A percentile compares a stretch with the other conserved stretches of the same genome.
These are phyloP conservation scores for Luperina nickerlii DNA, from an alignment of 2,888 invertebrate genomes.

Conservation along the genomic window DNA sequence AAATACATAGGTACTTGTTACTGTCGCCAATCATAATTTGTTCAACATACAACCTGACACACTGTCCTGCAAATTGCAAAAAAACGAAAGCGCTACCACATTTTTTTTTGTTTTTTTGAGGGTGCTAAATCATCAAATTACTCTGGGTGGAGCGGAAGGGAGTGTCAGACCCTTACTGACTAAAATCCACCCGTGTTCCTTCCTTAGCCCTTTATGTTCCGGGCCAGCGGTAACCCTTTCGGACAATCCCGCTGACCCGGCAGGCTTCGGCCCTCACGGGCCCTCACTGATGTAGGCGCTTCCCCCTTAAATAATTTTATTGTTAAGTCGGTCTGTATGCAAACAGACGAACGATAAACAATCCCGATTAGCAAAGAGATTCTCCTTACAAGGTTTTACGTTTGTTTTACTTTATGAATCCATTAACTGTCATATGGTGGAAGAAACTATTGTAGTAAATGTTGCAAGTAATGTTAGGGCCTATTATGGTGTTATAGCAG, in stretches of 20 bases:
- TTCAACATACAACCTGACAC: too few relatives aligned
- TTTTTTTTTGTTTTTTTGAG: too few relatives aligned
- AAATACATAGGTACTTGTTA: neutral
- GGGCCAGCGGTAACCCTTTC: too few relatives aligned
- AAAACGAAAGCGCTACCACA: neutral
- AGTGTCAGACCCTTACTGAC: too few relatives aligned
- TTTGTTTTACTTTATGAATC: constrained; percentile 74
- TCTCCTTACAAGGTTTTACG: constrained; percentile 69
- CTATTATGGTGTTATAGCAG: constrained; percentile 33
- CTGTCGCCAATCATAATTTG: too few relatives aligned
- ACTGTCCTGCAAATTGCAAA: neutral
- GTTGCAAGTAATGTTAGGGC: constrained; percentile 31
- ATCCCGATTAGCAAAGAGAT: constrained; percentile 59
- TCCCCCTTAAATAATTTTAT: constrained; percentile 41
- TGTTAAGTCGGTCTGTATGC: constrained; percentile 22
- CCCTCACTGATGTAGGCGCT: too few relatives aligned
- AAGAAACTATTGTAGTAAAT: constrained; percentile 52
- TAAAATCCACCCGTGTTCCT: too few relatives aligned
- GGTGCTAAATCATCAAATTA: too few relatives aligned
- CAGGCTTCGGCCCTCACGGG: too few relatives aligned
- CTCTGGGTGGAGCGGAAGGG: too few relatives aligned
- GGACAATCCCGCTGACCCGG: too few relatives aligned
- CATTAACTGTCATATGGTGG: constrained; percentile 64
- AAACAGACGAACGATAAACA: constrained; percentile 67
- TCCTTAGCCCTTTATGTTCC: too few relatives aligned